Percentiles rank a stretch among this genome's conserved stretches.
phyloP scores from a whole-genome alignment of 2,888 invertebrate genomes.

The Byasa hedistus region DNA sequence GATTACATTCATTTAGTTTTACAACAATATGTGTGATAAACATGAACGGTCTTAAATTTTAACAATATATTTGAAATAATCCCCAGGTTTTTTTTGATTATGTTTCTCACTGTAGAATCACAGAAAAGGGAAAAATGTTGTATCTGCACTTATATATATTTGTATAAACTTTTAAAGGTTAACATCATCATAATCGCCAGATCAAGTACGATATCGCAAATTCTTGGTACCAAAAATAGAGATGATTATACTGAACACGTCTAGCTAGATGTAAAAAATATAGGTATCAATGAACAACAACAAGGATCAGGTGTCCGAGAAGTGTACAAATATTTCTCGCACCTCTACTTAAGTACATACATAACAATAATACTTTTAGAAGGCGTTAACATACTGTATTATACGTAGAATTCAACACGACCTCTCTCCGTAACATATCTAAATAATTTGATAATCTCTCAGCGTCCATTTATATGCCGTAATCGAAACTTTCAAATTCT shows the following conservation, averaged over 20 bases:
- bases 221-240: conserved; percentile 76
- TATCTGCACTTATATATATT: conserved; percentile 32
- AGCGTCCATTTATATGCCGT: conserved; percentile 81
- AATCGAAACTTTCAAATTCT: conserved; percentile 90
- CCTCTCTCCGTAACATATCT: conserved; percentile 69
- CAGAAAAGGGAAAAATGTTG: conserved; percentile 38
- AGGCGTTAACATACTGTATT: conserved; percentile 74
- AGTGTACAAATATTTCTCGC: conserved; percentile 77
- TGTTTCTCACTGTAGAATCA: conserved; percentile 38
- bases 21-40: not conserved
- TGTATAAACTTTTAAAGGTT: conserved; percentile 23
- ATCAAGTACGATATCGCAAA: conserved; percentile 49
- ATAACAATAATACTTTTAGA: conserved; percentile 79
- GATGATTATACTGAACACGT: conserved; percentile 75
- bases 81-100: conserved; percentile 28
- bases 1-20: not conserved
- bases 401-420: conserved; percentile 64
- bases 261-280: conserved; percentile 78
- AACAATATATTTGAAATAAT: conserved; percentile 17
- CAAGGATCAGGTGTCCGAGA: conserved; percentile 76
- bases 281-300: conserved; percentile 79
- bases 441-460: conserved; percentile 77
- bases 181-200: conserved; percentile 42
- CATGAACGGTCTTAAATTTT: not conserved
- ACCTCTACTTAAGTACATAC: conserved; percentile 74